phyloP scores from a whole-genome alignment of 2,888 invertebrate genomes.

The Drosophila tripunctata region DNA sequence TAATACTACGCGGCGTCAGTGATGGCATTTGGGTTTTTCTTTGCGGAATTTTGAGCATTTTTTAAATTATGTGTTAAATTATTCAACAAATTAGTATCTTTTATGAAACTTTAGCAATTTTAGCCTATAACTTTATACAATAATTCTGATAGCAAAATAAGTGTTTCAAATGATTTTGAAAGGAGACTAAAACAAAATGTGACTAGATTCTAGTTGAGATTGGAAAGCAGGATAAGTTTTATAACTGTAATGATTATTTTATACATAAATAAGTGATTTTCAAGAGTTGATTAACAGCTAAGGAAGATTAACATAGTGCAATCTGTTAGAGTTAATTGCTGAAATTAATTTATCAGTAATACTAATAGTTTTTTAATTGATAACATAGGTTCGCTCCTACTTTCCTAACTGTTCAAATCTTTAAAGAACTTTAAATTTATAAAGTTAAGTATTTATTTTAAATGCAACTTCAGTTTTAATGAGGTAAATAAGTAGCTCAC shows the following conservation, averaged over 20 bases:
- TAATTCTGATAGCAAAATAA: neutral
- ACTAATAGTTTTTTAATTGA: no score
- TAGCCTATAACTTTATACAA: neutral
- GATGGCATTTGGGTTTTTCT: constrained; percentile 22
- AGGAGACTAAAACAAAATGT: neutral
- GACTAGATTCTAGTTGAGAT: no score
- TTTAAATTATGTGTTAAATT: neutral
- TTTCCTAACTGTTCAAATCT: no score
- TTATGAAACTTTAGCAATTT: neutral
- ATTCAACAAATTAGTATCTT: neutral
- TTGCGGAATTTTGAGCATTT: constrained; percentile 47
- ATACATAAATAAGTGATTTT: no score
- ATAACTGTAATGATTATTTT: no score
- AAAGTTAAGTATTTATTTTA: neutral
- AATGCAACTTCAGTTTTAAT: neutral
- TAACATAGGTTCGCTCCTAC: no score
- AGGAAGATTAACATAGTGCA: no score
- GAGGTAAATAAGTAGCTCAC: neutral
- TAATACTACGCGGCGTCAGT: constrained; percentile 15
- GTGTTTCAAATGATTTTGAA: neutral
- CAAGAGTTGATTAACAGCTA: no score
- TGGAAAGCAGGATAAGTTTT: no score
- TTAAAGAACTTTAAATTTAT: no score
- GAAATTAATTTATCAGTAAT: no score
- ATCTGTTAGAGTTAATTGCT: no score